Percentiles rank a stretch among this genome's conserved stretches.
phyloP scores from a whole-genome alignment of 1,140 invertebrate genomes.

The Oreohelix idahoensis region DNA sequence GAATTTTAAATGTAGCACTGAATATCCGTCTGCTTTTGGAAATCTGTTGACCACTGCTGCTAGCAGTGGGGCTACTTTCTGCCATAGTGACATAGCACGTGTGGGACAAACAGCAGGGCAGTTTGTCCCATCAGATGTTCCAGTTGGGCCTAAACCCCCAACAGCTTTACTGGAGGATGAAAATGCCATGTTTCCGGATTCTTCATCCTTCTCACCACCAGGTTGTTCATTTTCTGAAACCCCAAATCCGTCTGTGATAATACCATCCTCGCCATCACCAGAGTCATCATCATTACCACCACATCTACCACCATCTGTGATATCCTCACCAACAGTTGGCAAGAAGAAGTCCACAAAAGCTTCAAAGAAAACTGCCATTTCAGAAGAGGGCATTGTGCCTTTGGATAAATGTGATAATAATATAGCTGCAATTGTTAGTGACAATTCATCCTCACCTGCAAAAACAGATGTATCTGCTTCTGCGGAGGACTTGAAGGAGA shows the following conservation, averaged over 20 bases:
- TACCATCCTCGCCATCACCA: slow-evolving; percentile 11
- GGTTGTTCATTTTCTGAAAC: neutral
- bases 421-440: neutral
- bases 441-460: slow-evolving; percentile 16
- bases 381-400: neutral
- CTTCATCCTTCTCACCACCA: slow-evolving; percentile 25
- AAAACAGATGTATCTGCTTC: slow-evolving; percentile 8
- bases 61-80: neutral
- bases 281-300: neutral
- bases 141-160: neutral
- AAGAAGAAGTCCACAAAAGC: slow-evolving; percentile 15
- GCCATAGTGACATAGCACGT: neutral
- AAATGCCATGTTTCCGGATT: slow-evolving; percentile 35
- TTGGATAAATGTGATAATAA: slow-evolving; percentile 12
- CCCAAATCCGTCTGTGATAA: slow-evolving; percentile 2
- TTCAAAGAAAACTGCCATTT: slow-evolving; percentile 4
- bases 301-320: neutral
- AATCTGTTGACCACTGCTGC: neutral
- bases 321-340: slow-evolving; percentile 5
- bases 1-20: neutral
- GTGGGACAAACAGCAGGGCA: neutral
- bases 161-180: slow-evolving; percentile 19
- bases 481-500: slow-evolving; percentile 4
- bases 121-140: neutral
- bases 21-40: neutral